Percentiles rank a stretch among this genome's conserved stretches.
phyloP scores from a whole-genome alignment of 2,888 invertebrate species.

The Drosophila neoperkinsi region DNA sequence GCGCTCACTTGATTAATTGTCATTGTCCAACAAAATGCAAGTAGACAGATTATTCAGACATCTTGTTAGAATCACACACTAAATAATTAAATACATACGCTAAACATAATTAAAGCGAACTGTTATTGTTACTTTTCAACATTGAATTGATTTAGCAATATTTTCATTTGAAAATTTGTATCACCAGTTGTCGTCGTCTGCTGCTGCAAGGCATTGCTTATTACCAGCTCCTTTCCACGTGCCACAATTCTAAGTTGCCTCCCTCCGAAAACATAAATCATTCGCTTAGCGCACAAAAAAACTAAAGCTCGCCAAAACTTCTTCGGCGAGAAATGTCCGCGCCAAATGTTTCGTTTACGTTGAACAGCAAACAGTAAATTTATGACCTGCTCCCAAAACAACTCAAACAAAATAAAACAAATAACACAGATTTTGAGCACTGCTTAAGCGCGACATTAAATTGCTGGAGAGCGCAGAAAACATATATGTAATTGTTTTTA shows the following conservation, averaged over 20 bases:
- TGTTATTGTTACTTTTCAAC: no score
- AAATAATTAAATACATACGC: not conserved
- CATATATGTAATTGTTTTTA: constrained; percentile 17
- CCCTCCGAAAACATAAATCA: constrained; percentile 59
- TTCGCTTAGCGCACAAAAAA: constrained; percentile 30
- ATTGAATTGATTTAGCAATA: not conserved
- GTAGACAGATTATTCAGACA: constrained; percentile 6
- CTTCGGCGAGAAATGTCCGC: constrained; percentile 47
- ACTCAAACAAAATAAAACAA: constrained; percentile 16
- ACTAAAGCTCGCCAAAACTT: constrained; percentile 43
- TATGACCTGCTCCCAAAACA: constrained; percentile 32
- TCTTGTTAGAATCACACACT: not conserved
- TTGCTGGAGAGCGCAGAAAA: constrained; percentile 1
- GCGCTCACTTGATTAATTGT: constrained; percentile 76
- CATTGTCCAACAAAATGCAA: constrained; percentile 45
- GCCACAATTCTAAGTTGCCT: constrained; percentile 19
- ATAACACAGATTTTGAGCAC: constrained; percentile 16
- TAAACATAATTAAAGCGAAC: not conserved
- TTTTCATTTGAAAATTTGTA: constrained; percentile 9
- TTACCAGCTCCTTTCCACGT: constrained; percentile 47
- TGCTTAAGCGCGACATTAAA: constrained; percentile 28
- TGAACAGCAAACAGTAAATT: constrained; percentile 49
- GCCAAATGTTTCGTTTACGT: constrained; percentile 59
- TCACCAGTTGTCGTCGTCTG: constrained; percentile 44
- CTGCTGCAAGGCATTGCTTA: constrained; percentile 32